Evolutionary conservation across 2,113 vertebrate genomes (phyloP).

Genomic region (Cyprinodon tularosa): DNA sequence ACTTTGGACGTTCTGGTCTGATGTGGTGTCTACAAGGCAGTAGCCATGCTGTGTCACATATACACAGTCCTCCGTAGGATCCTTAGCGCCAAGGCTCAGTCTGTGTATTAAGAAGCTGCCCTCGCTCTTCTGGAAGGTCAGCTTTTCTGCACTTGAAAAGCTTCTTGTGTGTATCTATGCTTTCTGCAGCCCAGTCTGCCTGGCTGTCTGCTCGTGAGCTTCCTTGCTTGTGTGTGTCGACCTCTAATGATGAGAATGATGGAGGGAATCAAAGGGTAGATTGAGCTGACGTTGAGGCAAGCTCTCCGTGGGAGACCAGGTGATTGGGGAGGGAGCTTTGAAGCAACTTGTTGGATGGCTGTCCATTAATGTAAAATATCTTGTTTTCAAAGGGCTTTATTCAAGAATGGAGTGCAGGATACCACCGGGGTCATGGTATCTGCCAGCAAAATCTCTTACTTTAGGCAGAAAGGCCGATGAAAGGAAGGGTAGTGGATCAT

Average conservation of each 20-base stretch:
- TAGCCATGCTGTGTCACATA: constrained; percentile 64
- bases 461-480: constrained; percentile 46
- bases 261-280: constrained; percentile 80
- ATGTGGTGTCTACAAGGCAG: constrained; percentile 59
- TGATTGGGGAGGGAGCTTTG: constrained; percentile 80
- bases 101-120: constrained; percentile 73
- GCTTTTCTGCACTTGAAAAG: constrained; percentile 76
- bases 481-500: constrained; percentile 33
- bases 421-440: constrained; percentile 74
- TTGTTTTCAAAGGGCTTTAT: constrained; percentile 80
- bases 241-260: constrained; percentile 82
- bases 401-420: constrained; percentile 67
- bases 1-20: constrained; percentile 50
- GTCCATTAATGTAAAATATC: constrained; percentile 84
- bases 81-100: constrained; percentile 62
- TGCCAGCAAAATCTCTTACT: constrained; percentile 68
- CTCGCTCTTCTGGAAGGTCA: constrained; percentile 73
- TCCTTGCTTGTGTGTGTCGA: constrained; percentile 65
- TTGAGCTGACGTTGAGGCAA: constrained; percentile 66
- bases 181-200: constrained; percentile 61
- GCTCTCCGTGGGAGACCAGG: constrained; percentile 77
- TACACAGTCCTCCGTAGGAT: constrained; percentile 72
- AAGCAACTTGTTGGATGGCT: constrained; percentile 81
- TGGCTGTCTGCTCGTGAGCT: constrained; percentile 55
- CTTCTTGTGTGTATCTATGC: constrained; percentile 65